These are phyloP conservation scores for Schizopygopsis malacanthus DNA, from an alignment of 2,797 vertebrate species.

Conservation along the genomic window DNA sequence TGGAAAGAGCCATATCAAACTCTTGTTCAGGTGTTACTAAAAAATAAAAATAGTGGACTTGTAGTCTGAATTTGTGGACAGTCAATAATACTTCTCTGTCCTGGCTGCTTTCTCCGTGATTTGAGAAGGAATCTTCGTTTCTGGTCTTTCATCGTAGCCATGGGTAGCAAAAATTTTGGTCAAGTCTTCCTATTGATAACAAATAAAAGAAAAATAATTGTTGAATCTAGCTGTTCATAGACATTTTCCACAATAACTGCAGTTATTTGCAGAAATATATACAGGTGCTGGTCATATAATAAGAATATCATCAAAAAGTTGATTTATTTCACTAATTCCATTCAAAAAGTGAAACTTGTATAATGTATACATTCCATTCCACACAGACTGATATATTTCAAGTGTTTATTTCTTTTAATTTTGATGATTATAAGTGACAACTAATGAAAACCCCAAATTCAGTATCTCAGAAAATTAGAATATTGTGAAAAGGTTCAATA, in stretches of 20 bases:
- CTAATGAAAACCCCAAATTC: too few species aligned
- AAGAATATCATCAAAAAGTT: too few species aligned
- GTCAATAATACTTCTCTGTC: slow-evolving; percentile 7
- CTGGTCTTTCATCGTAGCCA: background rate
- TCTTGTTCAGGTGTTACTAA: background rate
- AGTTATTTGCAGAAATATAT: background rate
- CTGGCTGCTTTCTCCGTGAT: slow-evolving; percentile 18
- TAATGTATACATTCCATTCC: too few species aligned
- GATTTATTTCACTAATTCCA: too few species aligned
- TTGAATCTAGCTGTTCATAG: background rate
- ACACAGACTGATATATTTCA: too few species aligned
- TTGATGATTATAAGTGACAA: too few species aligned
- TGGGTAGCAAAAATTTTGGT: background rate
- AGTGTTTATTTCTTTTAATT: too few species aligned
- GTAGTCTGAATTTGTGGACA: background rate
- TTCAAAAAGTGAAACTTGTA: too few species aligned
- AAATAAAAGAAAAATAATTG: background rate
- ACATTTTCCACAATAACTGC: background rate
- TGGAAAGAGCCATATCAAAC: background rate
- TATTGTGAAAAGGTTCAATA: too few species aligned
- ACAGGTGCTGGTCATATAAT: too few species aligned
- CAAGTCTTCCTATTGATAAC: background rate
- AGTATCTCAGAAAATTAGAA: too few species aligned
- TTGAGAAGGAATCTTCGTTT: background rate
- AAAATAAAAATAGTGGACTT: background rate